phyloP scores from a whole-genome alignment of 2,888 invertebrate species.

The Calliopum simillimum region DNA sequence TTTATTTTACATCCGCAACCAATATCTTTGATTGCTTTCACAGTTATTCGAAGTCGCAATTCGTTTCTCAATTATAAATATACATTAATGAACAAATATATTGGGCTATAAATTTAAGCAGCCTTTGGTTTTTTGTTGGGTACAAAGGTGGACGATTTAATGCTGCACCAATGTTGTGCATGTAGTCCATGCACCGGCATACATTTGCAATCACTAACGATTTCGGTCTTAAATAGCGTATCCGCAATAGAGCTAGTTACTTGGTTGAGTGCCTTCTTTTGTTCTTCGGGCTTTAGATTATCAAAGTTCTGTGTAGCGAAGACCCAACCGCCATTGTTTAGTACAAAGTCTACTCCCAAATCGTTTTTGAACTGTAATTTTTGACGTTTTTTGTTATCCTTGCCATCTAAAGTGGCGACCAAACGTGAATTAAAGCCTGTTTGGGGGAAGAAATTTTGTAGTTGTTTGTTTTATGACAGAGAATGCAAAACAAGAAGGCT shows the following conservation, averaged over 20 bases:
- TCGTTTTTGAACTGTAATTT: constrained; percentile 72
- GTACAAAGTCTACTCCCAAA: constrained; percentile 76
- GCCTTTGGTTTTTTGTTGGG: constrained; percentile 60
- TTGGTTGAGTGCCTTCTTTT: constrained; percentile 57
- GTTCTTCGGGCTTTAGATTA: constrained; percentile 53
- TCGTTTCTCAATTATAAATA: too few relatives aligned
- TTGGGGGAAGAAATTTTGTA: not conserved
- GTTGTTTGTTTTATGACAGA: constrained; percentile 44
- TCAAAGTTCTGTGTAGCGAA: constrained; percentile 63
- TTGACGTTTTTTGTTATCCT: constrained; percentile 71
- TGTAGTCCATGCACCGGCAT: constrained; percentile 54
- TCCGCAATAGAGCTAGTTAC: constrained; percentile 63
- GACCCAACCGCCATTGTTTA: constrained; percentile 66
- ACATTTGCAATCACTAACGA: constrained; percentile 61
- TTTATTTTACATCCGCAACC: too few relatives aligned
- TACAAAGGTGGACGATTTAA: constrained; percentile 59
- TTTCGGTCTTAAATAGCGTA: constrained; percentile 64
- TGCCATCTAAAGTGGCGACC: constrained; percentile 74
- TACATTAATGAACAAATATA: too few relatives aligned
- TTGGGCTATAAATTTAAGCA: constrained; percentile 1
- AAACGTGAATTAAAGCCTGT: constrained; percentile 74
- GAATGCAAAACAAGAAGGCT: too few relatives aligned
- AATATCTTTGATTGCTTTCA: too few relatives aligned
- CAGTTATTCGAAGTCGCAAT: too few relatives aligned
- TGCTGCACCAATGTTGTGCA: constrained; percentile 60